Evolutionary conservation across 2,888 invertebrate species (phyloP).

Genomic region (Aphodius sticticus): DNA sequence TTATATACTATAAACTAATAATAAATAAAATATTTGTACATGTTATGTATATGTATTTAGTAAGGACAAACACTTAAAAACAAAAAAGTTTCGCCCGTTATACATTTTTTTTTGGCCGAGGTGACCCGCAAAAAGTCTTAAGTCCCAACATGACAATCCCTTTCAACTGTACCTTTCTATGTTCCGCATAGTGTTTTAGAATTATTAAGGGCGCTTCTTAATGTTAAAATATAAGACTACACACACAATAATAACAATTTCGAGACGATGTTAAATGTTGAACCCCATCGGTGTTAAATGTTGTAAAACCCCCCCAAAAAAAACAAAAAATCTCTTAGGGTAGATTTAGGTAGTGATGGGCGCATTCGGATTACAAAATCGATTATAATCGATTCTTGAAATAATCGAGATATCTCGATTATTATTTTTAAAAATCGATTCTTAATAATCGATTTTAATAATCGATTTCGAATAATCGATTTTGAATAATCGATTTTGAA

Average conservation of each 20-base stretch:
- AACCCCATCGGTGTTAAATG: conserved; percentile 16
- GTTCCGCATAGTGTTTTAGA: neutral
- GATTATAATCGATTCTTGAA: no score
- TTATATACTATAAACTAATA: conserved; percentile 34
- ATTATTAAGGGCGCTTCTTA: neutral
- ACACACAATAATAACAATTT: neutral
- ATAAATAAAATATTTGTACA: conserved; percentile 58
- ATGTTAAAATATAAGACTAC: neutral
- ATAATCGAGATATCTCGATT: no score
- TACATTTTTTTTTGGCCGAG: neutral
- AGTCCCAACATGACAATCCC: conserved; percentile 19
- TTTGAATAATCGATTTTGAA: no score
- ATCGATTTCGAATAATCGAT: no score
- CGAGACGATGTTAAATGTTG: conserved; percentile 4
- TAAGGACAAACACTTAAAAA: conserved; percentile 23
- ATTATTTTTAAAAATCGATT: no score
- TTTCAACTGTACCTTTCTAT: conserved; percentile 17
- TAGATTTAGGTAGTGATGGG: no score
- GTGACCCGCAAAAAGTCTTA: neutral
- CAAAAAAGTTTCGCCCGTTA: conserved; percentile 14
- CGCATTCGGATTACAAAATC: no score
- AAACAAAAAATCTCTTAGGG: conserved; percentile 41
- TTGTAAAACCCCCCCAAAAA: conserved; percentile 41
- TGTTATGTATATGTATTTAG: conserved; percentile 57
- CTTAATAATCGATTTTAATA: no score